Conservation (phyloP, 2,113 vertebrate genomes). For the Labeo catla region DNA sequence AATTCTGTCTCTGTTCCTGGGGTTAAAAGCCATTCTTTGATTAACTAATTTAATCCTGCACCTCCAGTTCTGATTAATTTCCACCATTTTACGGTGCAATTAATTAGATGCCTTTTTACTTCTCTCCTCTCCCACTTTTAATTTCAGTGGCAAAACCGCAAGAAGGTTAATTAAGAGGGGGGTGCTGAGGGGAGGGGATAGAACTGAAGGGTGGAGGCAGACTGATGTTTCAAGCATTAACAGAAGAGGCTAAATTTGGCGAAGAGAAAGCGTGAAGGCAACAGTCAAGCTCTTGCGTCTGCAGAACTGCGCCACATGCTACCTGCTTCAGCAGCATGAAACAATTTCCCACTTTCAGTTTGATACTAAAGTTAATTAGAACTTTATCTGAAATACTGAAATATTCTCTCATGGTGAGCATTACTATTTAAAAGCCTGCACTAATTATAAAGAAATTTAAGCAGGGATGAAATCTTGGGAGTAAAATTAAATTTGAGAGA, state of each 20-base stretch:
- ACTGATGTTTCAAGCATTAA: conserved; percentile 44
- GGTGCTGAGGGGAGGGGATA: conserved; percentile 49
- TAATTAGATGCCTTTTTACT: conserved; percentile 60
- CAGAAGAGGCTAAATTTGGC: conserved; percentile 37
- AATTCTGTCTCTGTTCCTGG: conserved; percentile 30
- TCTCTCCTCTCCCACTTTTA: conserved; percentile 54
- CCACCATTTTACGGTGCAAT: conserved; percentile 52
- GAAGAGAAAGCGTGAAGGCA: conserved; percentile 19
- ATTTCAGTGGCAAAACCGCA: conserved; percentile 56
- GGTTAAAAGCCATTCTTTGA: conserved; percentile 57
- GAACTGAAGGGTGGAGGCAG: conserved; percentile 11
- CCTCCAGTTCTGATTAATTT: conserved; percentile 57
- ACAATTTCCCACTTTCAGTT: conserved; percentile 51
- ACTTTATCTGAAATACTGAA: conserved; percentile 47
- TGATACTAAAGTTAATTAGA: conserved; percentile 61
- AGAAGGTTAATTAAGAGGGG: conserved; percentile 61
- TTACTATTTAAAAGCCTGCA: conserved; percentile 60
- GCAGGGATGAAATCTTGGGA: conserved; percentile 48
- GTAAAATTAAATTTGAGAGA: conserved; percentile 54
- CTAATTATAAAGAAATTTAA: conserved; percentile 59
- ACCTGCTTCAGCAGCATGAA: conserved; percentile 47
- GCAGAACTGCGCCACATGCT: conserved; percentile 1
- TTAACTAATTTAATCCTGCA: conserved; percentile 55
- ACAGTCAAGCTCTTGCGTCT: conserved; percentile 41
- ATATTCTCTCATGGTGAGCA: conserved; percentile 51